Evolutionary conservation across 2,797 vertebrate genomes (phyloP).

Genomic region (Mus spretus): DNA sequence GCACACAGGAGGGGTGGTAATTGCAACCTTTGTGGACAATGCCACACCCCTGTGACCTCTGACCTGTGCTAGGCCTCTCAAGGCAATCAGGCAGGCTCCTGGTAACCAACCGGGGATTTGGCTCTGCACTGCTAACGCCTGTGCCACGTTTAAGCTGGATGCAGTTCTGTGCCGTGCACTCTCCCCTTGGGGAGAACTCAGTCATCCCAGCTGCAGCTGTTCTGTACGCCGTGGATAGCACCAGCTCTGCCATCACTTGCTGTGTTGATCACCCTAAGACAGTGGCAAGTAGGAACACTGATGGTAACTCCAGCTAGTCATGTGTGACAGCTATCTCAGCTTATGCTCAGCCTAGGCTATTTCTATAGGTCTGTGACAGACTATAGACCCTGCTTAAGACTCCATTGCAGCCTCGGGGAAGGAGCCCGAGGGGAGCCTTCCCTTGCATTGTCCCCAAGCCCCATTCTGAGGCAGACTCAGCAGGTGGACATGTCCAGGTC

Average conservation of each 20-base stretch:
- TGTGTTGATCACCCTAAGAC: background rate
- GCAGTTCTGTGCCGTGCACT: background rate
- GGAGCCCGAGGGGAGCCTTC: background rate
- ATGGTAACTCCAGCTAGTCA: background rate
- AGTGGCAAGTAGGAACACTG: background rate
- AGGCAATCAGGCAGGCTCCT: background rate
- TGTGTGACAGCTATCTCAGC: background rate
- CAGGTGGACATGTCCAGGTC: background rate
- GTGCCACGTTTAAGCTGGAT: background rate
- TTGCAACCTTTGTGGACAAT: background rate
- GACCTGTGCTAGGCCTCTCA: background rate
- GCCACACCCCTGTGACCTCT: background rate
- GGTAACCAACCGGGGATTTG: background rate
- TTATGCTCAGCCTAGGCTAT: background rate
- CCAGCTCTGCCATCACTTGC: background rate
- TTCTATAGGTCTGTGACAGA: fast-evolving
- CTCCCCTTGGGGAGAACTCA: background rate
- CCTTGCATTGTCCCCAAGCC: background rate
- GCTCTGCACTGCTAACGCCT: background rate
- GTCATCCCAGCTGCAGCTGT: background rate
- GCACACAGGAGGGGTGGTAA: background rate
- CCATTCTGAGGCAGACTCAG: background rate
- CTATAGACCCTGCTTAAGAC: background rate
- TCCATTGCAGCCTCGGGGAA: background rate
- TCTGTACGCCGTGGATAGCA: background rate